Evolutionary conservation across 2,113 vertebrate species (phyloP).

Genomic region (Nanorana parkeri): DNA sequence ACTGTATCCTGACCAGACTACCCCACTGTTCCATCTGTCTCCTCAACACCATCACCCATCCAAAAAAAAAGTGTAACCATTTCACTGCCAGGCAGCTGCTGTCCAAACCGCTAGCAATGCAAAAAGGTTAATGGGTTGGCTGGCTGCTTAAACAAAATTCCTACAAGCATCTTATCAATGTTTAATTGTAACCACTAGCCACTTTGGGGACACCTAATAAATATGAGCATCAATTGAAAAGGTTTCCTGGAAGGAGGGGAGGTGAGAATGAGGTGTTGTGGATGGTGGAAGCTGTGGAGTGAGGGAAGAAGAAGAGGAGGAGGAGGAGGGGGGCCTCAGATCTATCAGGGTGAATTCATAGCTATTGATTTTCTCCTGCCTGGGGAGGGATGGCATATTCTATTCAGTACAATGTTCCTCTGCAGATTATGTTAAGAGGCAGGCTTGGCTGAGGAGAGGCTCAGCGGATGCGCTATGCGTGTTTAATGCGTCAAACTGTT

Average conservation of each 20-base stretch:
- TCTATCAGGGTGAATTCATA: slow-evolving; percentile 74
- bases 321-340: slow-evolving; percentile 42
- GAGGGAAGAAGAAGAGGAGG: neutral
- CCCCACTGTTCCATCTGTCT: neutral
- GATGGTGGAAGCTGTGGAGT: slow-evolving; percentile 5
- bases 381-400: slow-evolving; percentile 73
- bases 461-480: slow-evolving; percentile 85
- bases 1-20: neutral
- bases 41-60: neutral
- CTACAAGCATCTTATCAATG: slow-evolving; percentile 42
- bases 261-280: slow-evolving; percentile 52
- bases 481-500: slow-evolving; percentile 86
- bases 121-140: slow-evolving; percentile 48
- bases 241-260: slow-evolving; percentile 52
- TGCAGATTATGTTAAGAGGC: slow-evolving; percentile 79
- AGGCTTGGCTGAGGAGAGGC: slow-evolving; percentile 79
- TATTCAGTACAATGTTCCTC: slow-evolving; percentile 77
- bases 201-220: slow-evolving; percentile 56
- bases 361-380: slow-evolving; percentile 71
- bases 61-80: neutral
- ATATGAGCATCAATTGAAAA: slow-evolving; percentile 53
- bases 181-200: slow-evolving; percentile 47
- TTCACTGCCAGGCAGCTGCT: neutral
- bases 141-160: slow-evolving; percentile 35
- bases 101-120: neutral